Evolutionary conservation across 1,140 invertebrate species (phyloP), one percentile per base, ranked within the genome.

Genomic region (Latrodectus geometricus): DNA sequence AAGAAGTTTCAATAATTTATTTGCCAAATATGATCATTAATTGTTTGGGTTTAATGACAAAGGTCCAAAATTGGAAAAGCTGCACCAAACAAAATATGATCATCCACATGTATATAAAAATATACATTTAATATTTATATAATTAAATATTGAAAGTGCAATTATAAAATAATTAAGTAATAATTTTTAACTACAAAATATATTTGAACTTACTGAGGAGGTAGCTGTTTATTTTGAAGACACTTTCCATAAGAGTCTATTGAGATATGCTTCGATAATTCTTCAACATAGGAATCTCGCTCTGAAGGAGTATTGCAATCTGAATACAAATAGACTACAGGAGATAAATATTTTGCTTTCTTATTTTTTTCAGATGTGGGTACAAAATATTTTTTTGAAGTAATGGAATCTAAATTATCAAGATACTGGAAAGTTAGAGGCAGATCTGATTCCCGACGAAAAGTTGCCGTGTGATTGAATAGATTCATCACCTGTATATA

Each of bases 381-480:
- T 0, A 95, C 90, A 90, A 93, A 93, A 89, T 93, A 94, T 86
- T 92, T 91, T 8, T 76, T 78, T 11, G 74, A 75, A 8, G 35
- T 72, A 21, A 88, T 78, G 8, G 54, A 79, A 11, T 84, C 79
- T 8, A 88, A 15, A 79, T 20, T 68, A 11, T 81, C 61, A 8
- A 88, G 15, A 61, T 81, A 88, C 89, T 95, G 93, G 11, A 95
- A 92, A 0, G 95, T 95, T 65, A 96, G 91, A 0, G 96, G 95
- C 70, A 96, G 91, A 89, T 95, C 92, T 88, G 95, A 96, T 85
- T 93, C 91, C 87, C 95, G 92, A 88, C 95, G 95, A 90, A 96
- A 96, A 8, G 96, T 97, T 5, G 95, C 92, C 0, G 96, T 95
- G 88, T 94, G 94, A 90, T 96, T 96, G 89, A 97, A 97, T 68